Base-by-base conservation (phyloP, 2,113 vertebrate species). In the Cololabis saira region DNA sequence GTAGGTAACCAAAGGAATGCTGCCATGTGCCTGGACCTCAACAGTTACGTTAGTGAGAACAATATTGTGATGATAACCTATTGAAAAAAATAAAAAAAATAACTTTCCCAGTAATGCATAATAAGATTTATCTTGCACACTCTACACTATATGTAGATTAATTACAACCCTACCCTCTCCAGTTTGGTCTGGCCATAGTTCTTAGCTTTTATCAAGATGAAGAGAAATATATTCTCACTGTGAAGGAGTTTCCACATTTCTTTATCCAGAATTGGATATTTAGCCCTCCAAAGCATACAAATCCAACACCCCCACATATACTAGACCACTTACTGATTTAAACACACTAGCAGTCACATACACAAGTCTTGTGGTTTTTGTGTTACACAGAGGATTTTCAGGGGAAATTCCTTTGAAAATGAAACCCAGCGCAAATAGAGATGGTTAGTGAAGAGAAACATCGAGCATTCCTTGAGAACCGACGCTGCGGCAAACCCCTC, bases 371-470 rank as follows among this genome's bases (percentile, higher is more conserved):
- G 82, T 70, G 78, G 76, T 65, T 80, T 79, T 21, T 60, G 33
- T 58, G 76, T 63, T 63, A 66, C 19, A 4, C 67, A 60, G 27
- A 77, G 54, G 42, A 56, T 71, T 90, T 83, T 81, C 63, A 59
- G 55, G 76, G 84, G 87, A 87, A 91, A 88, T 86, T 86, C 78
- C 76, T 84, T 76, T 76, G 67, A 88, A 88, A 76, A 86, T 68
- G 53, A 87, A 81, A 84, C 86, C 65, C 8, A 52, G 18, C 37
- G 61, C 74, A 85, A 89, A 80, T 27, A 76, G 10, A 30, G 68
- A 67, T 12, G 5, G 24, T 69, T 82, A 82, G 57, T 72, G 70
- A 85, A 74, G 54, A 80, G 80, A 87, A 82, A 80, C 81, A 85
- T 65, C 77, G 52, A 49, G 45, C 71, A 86, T 86, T 90, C 82